Percentiles rank a stretch among this genome's conserved stretches.
phyloP scores from a whole-genome alignment of 1,140 invertebrate genomes.

The Euura saliciscinereae region DNA sequence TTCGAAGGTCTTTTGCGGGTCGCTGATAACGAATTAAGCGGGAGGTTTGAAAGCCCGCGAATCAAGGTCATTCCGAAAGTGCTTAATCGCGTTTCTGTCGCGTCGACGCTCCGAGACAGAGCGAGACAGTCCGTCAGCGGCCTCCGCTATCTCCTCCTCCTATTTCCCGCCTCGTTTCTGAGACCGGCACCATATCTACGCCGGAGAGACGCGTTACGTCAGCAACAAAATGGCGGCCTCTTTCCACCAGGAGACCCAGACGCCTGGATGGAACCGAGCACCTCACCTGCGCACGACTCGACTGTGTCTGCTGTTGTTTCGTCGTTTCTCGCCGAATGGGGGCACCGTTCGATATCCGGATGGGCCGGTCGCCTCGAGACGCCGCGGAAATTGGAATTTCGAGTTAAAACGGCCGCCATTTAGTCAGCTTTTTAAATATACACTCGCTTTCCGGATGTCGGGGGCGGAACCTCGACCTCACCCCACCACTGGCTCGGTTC shows the following conservation, averaged over 20 bases:
- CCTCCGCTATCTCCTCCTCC: too few relatives aligned
- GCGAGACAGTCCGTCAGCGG: too few relatives aligned
- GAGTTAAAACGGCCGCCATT: slow-evolving; percentile 13
- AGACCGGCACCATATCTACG: too few relatives aligned
- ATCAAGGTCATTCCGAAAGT: neutral
- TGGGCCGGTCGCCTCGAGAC: neutral
- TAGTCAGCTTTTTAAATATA: too few relatives aligned
- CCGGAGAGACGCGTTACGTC: too few relatives aligned
- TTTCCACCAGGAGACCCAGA: too few relatives aligned
- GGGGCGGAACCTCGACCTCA: slow-evolving; percentile 21
- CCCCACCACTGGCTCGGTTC: neutral
- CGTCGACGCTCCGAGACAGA: too few relatives aligned
- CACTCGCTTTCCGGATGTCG: slow-evolving; percentile 9
- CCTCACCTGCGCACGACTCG: slow-evolving; percentile 13
- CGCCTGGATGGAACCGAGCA: neutral
- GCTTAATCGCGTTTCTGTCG: too few relatives aligned
- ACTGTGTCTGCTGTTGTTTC: neutral
- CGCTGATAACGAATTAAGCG: neutral
- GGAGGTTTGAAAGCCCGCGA: neutral
- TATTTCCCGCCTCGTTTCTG: too few relatives aligned
- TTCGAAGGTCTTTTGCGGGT: neutral
- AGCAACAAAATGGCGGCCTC: too few relatives aligned
- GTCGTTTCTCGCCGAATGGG: slow-evolving; percentile 3
- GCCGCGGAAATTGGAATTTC: neutral
- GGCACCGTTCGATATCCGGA: neutral